A percentile compares a stretch with the other conserved stretches of the same genome.
Evolutionary conservation across 1,140 invertebrate species (phyloP).

Genomic region (Plectrocnemia conspersa): DNA sequence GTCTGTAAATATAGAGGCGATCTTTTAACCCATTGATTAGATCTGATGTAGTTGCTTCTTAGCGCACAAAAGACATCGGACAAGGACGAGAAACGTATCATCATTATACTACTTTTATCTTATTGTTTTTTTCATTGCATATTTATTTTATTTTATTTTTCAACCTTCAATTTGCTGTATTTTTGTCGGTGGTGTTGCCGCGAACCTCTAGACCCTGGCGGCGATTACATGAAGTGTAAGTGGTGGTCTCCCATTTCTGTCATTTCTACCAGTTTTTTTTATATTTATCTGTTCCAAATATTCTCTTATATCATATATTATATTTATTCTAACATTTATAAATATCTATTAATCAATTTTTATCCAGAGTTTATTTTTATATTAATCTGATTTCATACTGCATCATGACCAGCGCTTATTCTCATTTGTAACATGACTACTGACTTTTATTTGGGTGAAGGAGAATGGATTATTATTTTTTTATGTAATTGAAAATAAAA

Average conservation of each 20-base stretch:
- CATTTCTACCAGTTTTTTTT: constrained; percentile 27
- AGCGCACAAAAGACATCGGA: no score
- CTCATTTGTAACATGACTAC: no score
- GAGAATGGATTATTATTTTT: no score
- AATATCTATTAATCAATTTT: background rate
- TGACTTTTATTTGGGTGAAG: no score
- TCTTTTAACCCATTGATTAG: no score
- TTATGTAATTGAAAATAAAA: no score
- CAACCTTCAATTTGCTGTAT: constrained; percentile 29
- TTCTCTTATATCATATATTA: constrained; percentile 7
- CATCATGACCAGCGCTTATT: constrained; percentile 4
- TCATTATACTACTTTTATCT: background rate
- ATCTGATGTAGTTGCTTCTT: no score
- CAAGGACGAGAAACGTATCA: no score
- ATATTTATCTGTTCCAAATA: constrained; percentile 19
- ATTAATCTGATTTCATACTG: no score
- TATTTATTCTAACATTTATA: constrained; percentile 8
- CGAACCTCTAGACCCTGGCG: constrained; percentile 19
- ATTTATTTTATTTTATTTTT: constrained; percentile 7
- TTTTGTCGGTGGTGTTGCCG: constrained; percentile 33
- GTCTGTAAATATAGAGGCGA: no score
- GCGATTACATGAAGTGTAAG: constrained; percentile 33
- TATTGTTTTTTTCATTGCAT: constrained; percentile 16
- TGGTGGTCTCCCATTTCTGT: constrained; percentile 35
- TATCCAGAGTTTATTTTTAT: no score